Conservation (phyloP, 2,888 invertebrate genomes). For the Agonopterix heracliana region DNA sequence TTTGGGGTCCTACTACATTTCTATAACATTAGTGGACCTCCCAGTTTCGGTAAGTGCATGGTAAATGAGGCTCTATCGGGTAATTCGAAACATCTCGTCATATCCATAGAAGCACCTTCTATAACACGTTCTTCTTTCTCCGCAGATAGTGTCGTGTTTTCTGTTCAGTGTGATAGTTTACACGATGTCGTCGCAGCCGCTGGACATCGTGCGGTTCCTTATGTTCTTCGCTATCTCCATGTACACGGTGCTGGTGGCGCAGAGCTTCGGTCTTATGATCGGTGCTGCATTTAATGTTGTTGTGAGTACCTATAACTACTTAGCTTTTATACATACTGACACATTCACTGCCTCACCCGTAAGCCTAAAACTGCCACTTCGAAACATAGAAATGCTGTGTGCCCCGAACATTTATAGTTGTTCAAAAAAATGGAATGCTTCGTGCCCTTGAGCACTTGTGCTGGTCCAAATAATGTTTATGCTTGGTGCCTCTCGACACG, state of each 20-base stretch:
- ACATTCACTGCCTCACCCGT: too few species aligned
- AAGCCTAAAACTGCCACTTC: too few species aligned
- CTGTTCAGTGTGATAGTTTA: slow-evolving; percentile 87
- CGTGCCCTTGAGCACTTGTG: too few species aligned
- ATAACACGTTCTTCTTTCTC: too few species aligned
- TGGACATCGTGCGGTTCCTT: slow-evolving; percentile 84
- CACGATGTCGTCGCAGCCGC: slow-evolving; percentile 92
- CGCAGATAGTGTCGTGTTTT: slow-evolving; percentile 80
- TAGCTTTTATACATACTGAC: too few species aligned
- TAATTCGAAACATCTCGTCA: too few species aligned
- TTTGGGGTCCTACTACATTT: slow-evolving; percentile 86
- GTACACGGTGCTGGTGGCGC: slow-evolving; percentile 91
- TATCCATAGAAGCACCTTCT: too few species aligned
- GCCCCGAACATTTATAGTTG: too few species aligned
- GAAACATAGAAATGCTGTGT: too few species aligned
- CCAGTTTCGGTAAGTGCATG: slow-evolving; percentile 81
- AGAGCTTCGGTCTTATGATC: slow-evolving; percentile 93
- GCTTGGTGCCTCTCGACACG: too few species aligned
- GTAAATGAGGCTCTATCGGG: neutral
- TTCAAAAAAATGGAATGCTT: too few species aligned
- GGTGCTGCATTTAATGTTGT: slow-evolving; percentile 92
- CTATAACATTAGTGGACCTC: slow-evolving; percentile 85
- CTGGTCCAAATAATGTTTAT: too few species aligned
- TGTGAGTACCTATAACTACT: slow-evolving; percentile 70
- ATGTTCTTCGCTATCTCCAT: slow-evolving; percentile 92